Evolutionary conservation across 2,113 vertebrate species (phyloP).

Genomic region (Saimiri boliviensis): DNA sequence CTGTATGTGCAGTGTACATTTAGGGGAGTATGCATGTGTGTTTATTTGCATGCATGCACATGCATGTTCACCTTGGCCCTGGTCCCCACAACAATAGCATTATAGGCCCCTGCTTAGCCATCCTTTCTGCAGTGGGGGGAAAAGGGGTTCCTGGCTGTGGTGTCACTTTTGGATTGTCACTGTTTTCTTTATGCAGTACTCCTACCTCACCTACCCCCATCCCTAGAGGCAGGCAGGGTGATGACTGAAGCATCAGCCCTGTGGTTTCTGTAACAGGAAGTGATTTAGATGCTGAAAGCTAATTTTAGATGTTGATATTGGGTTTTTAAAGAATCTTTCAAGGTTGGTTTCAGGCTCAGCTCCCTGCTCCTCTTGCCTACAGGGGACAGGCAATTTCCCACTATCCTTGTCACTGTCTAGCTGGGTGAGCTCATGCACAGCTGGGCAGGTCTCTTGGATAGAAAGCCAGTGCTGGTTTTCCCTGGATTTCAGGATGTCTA

Average conservation of each 20-base stretch:
- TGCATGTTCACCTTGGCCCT: neutral
- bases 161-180: neutral
- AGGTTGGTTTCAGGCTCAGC: slow-evolving; percentile 57
- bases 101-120: neutral
- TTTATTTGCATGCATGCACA: neutral
- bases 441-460: slow-evolving; percentile 17
- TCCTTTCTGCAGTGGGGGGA: neutral
- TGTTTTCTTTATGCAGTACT: slow-evolving; percentile 3
- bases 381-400: slow-evolving; percentile 27
- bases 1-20: neutral
- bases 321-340: slow-evolving; percentile 75
- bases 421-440: slow-evolving; percentile 56
- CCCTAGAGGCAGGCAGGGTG: neutral
- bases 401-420: slow-evolving; percentile 56
- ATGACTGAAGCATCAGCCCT: slow-evolving; percentile 62
- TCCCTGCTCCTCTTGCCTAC: neutral
- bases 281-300: slow-evolving; percentile 78
- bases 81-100: neutral
- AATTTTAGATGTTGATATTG: slow-evolving; percentile 79
- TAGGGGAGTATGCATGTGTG: neutral
- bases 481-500: slow-evolving; percentile 64
- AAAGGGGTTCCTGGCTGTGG: neutral
- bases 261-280: slow-evolving; percentile 79
- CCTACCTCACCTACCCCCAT: neutral
- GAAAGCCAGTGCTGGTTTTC: slow-evolving; percentile 61